Percentiles rank a stretch among this genome's conserved stretches.
These are phyloP conservation scores for Staurois parvus DNA, from an alignment of 2,797 vertebrate genomes.

Conservation along the genomic window DNA sequence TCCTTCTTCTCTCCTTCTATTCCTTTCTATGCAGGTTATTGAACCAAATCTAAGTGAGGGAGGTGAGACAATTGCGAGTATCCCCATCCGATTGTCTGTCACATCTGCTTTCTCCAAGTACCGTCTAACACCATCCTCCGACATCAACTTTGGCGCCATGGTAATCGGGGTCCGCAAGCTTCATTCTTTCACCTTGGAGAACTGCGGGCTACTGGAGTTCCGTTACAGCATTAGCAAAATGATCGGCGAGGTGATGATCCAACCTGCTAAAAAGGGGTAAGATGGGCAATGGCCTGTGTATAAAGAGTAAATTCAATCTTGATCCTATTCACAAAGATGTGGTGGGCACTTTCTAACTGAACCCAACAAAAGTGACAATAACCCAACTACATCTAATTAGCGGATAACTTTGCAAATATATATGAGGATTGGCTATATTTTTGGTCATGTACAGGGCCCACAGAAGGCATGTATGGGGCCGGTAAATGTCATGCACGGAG, in stretches of 20 bases:
- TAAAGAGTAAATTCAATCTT: neutral
- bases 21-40: constrained; percentile 78
- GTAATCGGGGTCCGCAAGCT: constrained; percentile 76
- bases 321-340: no score
- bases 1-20: no score
- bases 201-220: constrained; percentile 80
- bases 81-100: constrained; percentile 81
- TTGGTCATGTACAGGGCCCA: no score
- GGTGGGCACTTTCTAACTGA: no score
- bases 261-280: constrained; percentile 73
- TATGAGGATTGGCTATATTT: no score
- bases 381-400: no score
- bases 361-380: no score
- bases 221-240: constrained; percentile 75
- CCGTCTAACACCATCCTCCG: constrained; percentile 77
- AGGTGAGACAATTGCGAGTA: constrained; percentile 76
- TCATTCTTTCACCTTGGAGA: constrained; percentile 81
- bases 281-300: constrained; percentile 20
- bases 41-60: constrained; percentile 78
- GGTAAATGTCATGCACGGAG: no score
- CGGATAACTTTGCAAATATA: no score
- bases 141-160: constrained; percentile 85
- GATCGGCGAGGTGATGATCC: constrained; percentile 59
- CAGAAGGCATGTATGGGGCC: no score
- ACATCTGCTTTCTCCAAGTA: constrained; percentile 83